Percentiles rank a stretch among this genome's conserved stretches.
phyloP scores from a whole-genome alignment of 2,888 invertebrate genomes.

The Ashinkailepas kermadecensis region DNA sequence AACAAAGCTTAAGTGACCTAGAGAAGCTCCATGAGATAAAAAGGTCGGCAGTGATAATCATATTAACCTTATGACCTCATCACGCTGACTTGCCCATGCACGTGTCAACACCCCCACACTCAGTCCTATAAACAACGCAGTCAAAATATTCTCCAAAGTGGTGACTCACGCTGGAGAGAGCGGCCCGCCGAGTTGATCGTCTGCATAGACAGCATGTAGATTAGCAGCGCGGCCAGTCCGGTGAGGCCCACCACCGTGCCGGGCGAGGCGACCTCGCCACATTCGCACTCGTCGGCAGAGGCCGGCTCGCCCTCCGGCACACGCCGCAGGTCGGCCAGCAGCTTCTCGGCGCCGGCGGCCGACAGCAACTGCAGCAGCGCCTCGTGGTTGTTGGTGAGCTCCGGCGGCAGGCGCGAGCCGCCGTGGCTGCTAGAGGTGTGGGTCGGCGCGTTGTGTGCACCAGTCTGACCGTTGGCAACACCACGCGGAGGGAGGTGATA shows the following conservation, averaged over 20 bases:
- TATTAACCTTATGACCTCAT: too few species aligned
- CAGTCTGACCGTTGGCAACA: too few species aligned
- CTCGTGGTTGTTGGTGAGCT: not conserved
- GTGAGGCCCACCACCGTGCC: slow-evolving; percentile 19
- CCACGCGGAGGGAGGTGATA: too few species aligned
- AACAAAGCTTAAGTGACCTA: too few species aligned
- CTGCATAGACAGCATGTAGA: slow-evolving; percentile 9
- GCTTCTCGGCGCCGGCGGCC: slow-evolving; percentile 9
- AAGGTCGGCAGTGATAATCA: too few species aligned
- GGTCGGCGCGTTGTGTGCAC: too few species aligned
- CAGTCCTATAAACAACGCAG: too few species aligned
- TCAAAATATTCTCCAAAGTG: too few species aligned
- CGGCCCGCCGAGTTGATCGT: not conserved
- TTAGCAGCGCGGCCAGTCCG: slow-evolving; percentile 15
- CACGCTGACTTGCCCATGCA: too few species aligned
- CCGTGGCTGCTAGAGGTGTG: not conserved
- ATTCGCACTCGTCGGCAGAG: not conserved
- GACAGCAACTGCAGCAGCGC: slow-evolving; percentile 3
- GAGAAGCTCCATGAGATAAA: too few species aligned
- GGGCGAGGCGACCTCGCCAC: not conserved
- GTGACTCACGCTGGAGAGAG: not conserved
- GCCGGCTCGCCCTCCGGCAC: not conserved
- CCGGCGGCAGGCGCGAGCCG: not conserved
- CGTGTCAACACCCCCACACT: too few species aligned
- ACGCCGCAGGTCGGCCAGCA: not conserved